Evolutionary conservation across 2,797 vertebrate genomes (phyloP).

Genomic region (Trachurus trachurus): DNA sequence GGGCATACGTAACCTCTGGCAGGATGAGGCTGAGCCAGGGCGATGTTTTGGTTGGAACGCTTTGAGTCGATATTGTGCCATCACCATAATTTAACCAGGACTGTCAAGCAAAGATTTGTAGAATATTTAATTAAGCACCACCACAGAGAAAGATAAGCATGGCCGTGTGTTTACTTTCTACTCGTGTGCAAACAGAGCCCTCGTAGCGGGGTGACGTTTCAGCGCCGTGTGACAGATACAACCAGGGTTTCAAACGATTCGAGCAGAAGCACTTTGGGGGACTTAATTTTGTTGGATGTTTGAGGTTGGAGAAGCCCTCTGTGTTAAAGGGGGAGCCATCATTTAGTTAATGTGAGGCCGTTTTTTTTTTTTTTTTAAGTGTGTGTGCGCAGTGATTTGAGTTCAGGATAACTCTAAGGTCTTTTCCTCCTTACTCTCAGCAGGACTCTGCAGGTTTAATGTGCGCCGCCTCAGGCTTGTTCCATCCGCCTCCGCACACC

Average conservation of each 20-base stretch:
- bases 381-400: conserved; percentile 51
- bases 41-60: conserved; percentile 48
- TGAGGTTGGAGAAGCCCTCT: conserved; percentile 65
- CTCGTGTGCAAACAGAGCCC: conserved; percentile 13
- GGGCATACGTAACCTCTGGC: conserved; percentile 55
- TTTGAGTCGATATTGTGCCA: conserved; percentile 20
- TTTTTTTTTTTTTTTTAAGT: conserved; percentile 62
- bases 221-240: conserved; percentile 4
- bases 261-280: conserved; percentile 30
- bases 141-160: conserved; percentile 41
- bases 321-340: conserved; percentile 51
- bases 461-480: conserved; percentile 58
- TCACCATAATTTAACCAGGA: conserved; percentile 36
- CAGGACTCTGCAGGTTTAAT: conserved; percentile 62
- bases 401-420: conserved; percentile 58
- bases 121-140: conserved; percentile 41
- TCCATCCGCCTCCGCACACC: conserved; percentile 60
- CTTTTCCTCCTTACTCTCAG: conserved; percentile 51
- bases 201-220: conserved; percentile 26
- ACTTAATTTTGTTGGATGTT: conserved; percentile 42
- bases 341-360: conserved; percentile 57
- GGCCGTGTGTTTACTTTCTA: conserved; percentile 37
- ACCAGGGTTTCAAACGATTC: conserved; percentile 13
- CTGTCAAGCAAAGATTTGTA: conserved; percentile 37
- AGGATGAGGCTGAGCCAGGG: conserved; percentile 24